Evolutionary conservation across 2,888 invertebrate genomes (phyloP).

Genomic region (Drosophila mettleri): DNA sequence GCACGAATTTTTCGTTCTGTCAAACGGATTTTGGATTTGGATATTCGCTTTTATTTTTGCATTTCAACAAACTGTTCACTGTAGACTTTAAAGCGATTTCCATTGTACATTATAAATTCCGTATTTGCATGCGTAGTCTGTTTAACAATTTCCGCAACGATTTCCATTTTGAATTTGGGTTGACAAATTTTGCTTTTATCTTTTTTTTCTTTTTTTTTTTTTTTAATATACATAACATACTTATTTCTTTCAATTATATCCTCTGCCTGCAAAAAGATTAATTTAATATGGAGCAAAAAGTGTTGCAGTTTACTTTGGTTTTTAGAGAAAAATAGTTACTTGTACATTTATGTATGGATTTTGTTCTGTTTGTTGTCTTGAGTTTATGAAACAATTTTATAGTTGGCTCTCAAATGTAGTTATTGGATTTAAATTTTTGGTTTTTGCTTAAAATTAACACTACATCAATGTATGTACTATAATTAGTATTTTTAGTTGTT

Average conservation of each 20-base stretch:
- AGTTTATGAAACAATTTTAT: conserved; percentile 50
- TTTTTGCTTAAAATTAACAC: conserved; percentile 75
- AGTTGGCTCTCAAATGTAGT: conserved; percentile 55
- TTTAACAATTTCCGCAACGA: conserved; percentile 68
- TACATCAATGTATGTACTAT: conserved; percentile 81
- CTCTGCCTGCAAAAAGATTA: conserved; percentile 63
- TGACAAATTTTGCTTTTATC: conserved; percentile 42
- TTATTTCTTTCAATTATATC: conserved; percentile 43
- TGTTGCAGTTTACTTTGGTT: conserved; percentile 73
- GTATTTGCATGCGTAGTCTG: conserved; percentile 79
- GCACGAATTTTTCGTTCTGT: conserved; percentile 65
- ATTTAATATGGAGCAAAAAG: conserved; percentile 77
- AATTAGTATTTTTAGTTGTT: conserved; percentile 81
- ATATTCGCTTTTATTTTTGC: conserved; percentile 57
- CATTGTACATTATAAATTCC: conserved; percentile 81
- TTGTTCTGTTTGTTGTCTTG: conserved; percentile 52
- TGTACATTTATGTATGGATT: conserved; percentile 71
- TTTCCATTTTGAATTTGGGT: conserved; percentile 39
- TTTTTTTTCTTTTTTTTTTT: background rate
- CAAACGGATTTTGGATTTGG: conserved; percentile 66
- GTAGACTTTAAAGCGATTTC: conserved; percentile 77
- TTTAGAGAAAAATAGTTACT: conserved; percentile 80
- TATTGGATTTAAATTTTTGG: conserved; percentile 41
- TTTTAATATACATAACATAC: conserved; percentile 49
- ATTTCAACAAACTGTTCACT: conserved; percentile 65